These are phyloP conservation scores for Rhamnusium bicolor DNA, from an alignment of 2,888 invertebrate species.

Conservation along the genomic window DNA sequence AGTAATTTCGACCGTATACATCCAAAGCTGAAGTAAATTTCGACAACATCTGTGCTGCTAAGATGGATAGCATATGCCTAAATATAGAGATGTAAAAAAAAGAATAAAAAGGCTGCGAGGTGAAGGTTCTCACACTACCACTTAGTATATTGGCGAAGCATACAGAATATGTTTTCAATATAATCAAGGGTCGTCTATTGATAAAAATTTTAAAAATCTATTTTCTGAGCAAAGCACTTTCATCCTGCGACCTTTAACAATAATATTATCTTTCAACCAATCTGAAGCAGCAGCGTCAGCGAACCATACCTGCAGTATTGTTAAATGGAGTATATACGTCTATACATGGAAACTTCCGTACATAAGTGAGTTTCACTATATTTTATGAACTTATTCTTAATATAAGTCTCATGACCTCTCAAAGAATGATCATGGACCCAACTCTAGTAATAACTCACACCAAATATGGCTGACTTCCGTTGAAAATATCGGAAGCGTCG, in stretches of 20 bases:
- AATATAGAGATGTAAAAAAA: not conserved
- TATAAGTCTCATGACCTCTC: constrained; percentile 61
- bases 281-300: constrained; percentile 14
- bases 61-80: not conserved
- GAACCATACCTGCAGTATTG: constrained; percentile 19
- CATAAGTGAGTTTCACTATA: constrained; percentile 42
- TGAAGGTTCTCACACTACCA: constrained; percentile 16
- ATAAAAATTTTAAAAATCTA: constrained; percentile 19
- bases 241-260: constrained; percentile 18
- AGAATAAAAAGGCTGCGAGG: not conserved
- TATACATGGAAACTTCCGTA: constrained; percentile 19
- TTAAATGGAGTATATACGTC: constrained; percentile 17
- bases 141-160: constrained; percentile 16
- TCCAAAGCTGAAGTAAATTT: not conserved
- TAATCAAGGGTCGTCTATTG: constrained; percentile 10
- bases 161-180: constrained; percentile 1
- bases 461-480: constrained; percentile 60
- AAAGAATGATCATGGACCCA: constrained; percentile 57
- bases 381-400: constrained; percentile 61
- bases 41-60: not conserved
- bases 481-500: constrained; percentile 41
- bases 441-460: constrained; percentile 59
- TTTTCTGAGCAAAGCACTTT: constrained; percentile 7
- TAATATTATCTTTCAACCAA: constrained; percentile 31
- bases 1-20: not conserved